Conservation (phyloP, 2,888 invertebrate genomes). For the Protodeltote pygarga region DNA sequence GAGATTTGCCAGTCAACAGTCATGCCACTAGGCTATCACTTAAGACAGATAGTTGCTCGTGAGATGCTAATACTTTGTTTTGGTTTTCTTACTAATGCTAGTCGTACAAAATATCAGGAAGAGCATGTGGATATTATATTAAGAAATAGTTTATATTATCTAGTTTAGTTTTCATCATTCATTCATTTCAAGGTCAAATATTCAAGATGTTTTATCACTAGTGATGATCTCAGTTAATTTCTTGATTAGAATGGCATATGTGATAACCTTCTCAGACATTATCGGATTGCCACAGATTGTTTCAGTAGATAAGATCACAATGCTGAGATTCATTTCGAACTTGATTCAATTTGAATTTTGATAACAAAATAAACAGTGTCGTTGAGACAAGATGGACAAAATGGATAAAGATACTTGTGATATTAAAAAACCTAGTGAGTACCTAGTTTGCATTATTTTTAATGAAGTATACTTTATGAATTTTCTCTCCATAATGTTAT, state of each 20-base stretch:
- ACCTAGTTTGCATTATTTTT: neutral
- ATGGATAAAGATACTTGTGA: conserved; percentile 41
- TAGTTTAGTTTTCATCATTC: neutral
- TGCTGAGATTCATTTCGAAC: neutral
- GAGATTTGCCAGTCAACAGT: too few species aligned
- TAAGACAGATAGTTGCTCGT: too few species aligned
- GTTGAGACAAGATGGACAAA: conserved; percentile 21
- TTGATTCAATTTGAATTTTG: conserved; percentile 3
- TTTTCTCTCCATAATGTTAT: too few species aligned
- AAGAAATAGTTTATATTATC: too few species aligned
- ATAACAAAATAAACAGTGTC: neutral
- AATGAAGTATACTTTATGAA: neutral
- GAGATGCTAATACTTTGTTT: too few species aligned
- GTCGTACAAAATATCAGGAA: too few species aligned
- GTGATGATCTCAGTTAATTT: conserved; percentile 7
- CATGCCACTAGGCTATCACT: too few species aligned
- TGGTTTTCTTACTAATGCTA: too few species aligned
- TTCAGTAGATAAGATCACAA: conserved; percentile 4
- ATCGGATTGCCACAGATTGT: conserved; percentile 20
- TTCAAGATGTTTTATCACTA: conserved; percentile 12
- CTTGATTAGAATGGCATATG: too few species aligned
- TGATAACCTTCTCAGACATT: too few species aligned
- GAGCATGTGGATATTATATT: too few species aligned
- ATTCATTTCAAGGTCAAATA: conserved; percentile 7
- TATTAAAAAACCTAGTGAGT: conserved; percentile 47